A percentile compares a stretch with the other conserved stretches of the same genome.
Evolutionary conservation across 1,140 invertebrate genomes (phyloP).

Genomic region (Drosophila gunungcola): DNA sequence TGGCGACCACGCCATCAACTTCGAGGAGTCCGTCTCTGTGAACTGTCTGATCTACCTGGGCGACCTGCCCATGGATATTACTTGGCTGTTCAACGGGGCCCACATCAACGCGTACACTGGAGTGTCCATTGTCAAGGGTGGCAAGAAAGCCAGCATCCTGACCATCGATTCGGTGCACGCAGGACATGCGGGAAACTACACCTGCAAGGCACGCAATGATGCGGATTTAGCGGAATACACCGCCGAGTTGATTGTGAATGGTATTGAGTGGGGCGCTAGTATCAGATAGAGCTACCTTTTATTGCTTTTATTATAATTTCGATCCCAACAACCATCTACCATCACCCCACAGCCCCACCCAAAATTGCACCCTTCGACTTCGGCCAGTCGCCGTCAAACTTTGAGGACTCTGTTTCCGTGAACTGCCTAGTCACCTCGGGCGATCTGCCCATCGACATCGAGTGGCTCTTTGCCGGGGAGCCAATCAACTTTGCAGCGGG

Average conservation of each 20-base stretch:
- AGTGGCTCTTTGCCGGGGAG: constrained; percentile 90
- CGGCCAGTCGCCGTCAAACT: constrained; percentile 87
- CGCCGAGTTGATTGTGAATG: constrained; percentile 90
- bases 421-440: constrained; percentile 93
- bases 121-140: constrained; percentile 81
- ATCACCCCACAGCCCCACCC: constrained; percentile 85
- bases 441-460: constrained; percentile 91
- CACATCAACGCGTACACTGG: constrained; percentile 67
- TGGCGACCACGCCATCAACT: constrained; percentile 88
- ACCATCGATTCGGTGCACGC: constrained; percentile 90
- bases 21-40: constrained; percentile 89
- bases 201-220: constrained; percentile 90
- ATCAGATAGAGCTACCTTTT: background rate
- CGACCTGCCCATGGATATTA: constrained; percentile 91
- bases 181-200: constrained; percentile 89
- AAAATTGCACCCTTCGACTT: constrained; percentile 90
- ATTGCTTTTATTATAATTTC: constrained; percentile 24
- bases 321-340: background rate
- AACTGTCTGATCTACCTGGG: constrained; percentile 93
- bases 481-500: constrained; percentile 68
- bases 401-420: constrained; percentile 89
- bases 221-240: constrained; percentile 90
- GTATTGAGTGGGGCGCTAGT: constrained; percentile 84
- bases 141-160: constrained; percentile 88
- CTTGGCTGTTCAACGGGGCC: constrained; percentile 90